phyloP scores from a whole-genome alignment of 1,140 invertebrate genomes.

The Listronotus oregonensis region DNA sequence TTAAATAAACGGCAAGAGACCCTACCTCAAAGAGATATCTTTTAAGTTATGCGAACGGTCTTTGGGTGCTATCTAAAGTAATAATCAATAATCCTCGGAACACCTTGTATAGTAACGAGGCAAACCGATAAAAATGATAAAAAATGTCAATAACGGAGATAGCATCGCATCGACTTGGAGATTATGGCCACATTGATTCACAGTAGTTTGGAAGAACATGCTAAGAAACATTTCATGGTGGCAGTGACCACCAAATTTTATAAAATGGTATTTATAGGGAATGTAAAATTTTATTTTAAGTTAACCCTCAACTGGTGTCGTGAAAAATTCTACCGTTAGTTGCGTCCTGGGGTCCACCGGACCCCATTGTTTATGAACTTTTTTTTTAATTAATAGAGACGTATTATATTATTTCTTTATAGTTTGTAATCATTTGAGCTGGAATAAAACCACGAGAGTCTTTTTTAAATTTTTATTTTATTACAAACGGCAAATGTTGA shows the following conservation, averaged over 20 bases:
- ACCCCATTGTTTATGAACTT: too few species aligned
- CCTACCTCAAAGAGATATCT: slow-evolving; percentile 1
- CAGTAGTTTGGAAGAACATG: not conserved
- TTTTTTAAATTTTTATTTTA: too few species aligned
- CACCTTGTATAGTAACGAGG: slow-evolving; percentile 12
- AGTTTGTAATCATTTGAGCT: too few species aligned
- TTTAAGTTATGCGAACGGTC: not conserved
- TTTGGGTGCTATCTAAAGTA: slow-evolving; percentile 2
- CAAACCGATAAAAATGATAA: slow-evolving; percentile 6
- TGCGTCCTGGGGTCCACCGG: too few species aligned
- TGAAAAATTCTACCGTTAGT: too few species aligned
- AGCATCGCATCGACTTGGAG: not conserved
- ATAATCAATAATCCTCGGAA: slow-evolving; percentile 9
- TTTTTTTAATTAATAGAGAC: too few species aligned
- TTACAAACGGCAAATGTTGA: too few species aligned
- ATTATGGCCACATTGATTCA: not conserved
- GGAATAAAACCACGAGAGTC: too few species aligned
- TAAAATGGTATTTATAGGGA: too few species aligned
- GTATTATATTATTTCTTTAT: too few species aligned
- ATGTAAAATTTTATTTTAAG: too few species aligned
- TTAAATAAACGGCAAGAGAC: not conserved
- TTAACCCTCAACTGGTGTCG: too few species aligned
- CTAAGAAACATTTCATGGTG: not conserved
- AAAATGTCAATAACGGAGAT: slow-evolving; percentile 11
- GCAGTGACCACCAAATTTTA: not conserved